Evolutionary conservation across 2,797 vertebrate species (phyloP), one percentile per base, ranked within the genome.

Genomic region (Alectoris magna): DNA sequence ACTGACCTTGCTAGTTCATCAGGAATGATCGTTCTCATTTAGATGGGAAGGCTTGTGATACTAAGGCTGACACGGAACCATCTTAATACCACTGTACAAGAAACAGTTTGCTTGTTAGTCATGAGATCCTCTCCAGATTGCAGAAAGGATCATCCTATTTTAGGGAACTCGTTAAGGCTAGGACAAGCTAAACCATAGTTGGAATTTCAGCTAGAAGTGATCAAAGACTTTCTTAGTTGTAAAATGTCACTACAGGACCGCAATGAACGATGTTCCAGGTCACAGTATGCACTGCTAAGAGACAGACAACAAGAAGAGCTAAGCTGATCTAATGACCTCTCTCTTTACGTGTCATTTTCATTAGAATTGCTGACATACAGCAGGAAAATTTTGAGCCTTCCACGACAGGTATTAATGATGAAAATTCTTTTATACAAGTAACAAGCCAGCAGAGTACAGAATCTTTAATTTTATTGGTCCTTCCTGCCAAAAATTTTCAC

Each of bases 1-100:
- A 22, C 48, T 92, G 92, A 93, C 89, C 93, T 86, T 81, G 24
- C 39, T 23, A 58, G 71, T 71, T 93, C 85, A 68, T 86, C 59
- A 73, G 71, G 6, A 1, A 29, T 12, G 23, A 60, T 80, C 82
- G 39, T 73, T 68, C 88, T 87, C 41, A 22, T 89, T 91, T 78
- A 29, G 13, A 21, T 0, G 43, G n/a, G 10, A 31, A 9, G 38
- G 55, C 23, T 36, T 41, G 0, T 38, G 67, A 69, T 22, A 23
- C 34, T 12, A 38, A 38, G 73, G 63, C 59, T 84, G 73, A 36
- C 39, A 10, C 36, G 64, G 70, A 76, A 6, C 73, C 44, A 58
- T 81, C 79, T 88, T 60, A 83, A 75, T 48, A 36, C 39, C 56
- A 10, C 8, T 55, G 73, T 34, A 53, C 38, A 73, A 68, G 82